Percentiles rank a stretch among this genome's conserved stretches.
These are phyloP conservation scores for Artibeus jamaicensis DNA, from an alignment of 2,797 vertebrate genomes.

Conservation along the genomic window DNA sequence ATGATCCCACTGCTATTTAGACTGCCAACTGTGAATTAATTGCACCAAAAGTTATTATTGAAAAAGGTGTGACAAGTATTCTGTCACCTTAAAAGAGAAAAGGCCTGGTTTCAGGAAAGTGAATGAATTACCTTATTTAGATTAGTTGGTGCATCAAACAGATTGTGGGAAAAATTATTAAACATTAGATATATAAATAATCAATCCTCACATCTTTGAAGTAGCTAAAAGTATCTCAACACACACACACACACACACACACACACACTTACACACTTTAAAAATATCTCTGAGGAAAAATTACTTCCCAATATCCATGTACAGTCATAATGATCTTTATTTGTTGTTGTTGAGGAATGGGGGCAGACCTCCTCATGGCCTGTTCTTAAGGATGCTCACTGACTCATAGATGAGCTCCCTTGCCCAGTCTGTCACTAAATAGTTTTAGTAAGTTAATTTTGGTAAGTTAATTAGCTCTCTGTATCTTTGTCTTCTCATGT, in stretches of 20 bases:
- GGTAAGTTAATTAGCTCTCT: not conserved
- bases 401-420: not conserved
- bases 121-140: not conserved
- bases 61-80: not conserved
- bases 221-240: not conserved
- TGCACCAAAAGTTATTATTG: constrained; percentile 6
- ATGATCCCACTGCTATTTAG: not conserved
- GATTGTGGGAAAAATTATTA: not conserved
- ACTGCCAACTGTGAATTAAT: not conserved
- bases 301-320: not conserved
- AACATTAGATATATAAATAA: not conserved
- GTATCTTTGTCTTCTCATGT: not conserved
- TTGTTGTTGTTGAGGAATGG: not conserved
- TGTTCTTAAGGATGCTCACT: not conserved
- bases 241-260: not conserved
- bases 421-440: not conserved
- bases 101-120: not conserved
- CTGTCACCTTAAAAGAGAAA: not conserved
- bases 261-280: not conserved
- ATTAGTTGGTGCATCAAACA: not conserved
- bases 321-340: not conserved
- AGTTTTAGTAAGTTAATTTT: constrained; percentile 16
- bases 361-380: not conserved
- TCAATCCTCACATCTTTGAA: not conserved
- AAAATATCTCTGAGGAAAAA: not conserved